Evolutionary conservation across 2,888 invertebrate species (phyloP).

Genomic region (Orchesella flavescens): DNA sequence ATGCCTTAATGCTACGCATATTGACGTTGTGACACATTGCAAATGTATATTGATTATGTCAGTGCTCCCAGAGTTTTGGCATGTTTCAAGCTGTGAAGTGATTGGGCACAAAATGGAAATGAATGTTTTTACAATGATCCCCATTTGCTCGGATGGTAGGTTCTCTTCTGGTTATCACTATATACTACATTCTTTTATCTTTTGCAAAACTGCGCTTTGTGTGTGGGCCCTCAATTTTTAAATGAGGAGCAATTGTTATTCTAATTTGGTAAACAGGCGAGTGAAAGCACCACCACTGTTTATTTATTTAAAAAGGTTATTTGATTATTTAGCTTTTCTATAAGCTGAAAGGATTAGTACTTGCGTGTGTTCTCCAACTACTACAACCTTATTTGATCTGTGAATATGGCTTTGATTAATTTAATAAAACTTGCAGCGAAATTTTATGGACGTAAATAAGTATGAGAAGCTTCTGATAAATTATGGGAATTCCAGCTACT

Average conservation of each 20-base stretch:
- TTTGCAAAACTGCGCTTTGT: not conserved
- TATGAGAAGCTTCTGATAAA: too few species aligned
- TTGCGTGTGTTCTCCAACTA: too few species aligned
- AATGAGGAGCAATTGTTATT: not conserved
- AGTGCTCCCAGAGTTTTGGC: slow-evolving; percentile 44
- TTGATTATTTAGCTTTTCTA: not conserved
- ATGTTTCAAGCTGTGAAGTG: slow-evolving; percentile 63
- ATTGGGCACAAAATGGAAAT: slow-evolving; percentile 48
- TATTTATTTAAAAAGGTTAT: not conserved
- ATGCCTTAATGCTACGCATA: slow-evolving; percentile 15
- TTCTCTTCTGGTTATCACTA: not conserved
- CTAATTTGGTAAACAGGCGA: not conserved
- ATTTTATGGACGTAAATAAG: too few species aligned
- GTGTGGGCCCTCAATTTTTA: not conserved
- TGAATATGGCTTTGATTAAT: too few species aligned
- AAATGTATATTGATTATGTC: slow-evolving; percentile 60
- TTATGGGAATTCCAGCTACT: too few species aligned
- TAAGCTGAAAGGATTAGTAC: too few species aligned
- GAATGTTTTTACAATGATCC: slow-evolving; percentile 25
- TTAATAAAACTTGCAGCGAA: too few species aligned
- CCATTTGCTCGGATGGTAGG: not conserved
- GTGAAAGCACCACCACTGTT: not conserved
- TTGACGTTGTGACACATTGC: slow-evolving; percentile 62
- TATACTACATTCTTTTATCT: not conserved
- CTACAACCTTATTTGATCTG: too few species aligned